These are phyloP conservation scores for Pangasius krempfi DNA, from an alignment of 2,797 vertebrate species.

Conservation along the genomic window DNA sequence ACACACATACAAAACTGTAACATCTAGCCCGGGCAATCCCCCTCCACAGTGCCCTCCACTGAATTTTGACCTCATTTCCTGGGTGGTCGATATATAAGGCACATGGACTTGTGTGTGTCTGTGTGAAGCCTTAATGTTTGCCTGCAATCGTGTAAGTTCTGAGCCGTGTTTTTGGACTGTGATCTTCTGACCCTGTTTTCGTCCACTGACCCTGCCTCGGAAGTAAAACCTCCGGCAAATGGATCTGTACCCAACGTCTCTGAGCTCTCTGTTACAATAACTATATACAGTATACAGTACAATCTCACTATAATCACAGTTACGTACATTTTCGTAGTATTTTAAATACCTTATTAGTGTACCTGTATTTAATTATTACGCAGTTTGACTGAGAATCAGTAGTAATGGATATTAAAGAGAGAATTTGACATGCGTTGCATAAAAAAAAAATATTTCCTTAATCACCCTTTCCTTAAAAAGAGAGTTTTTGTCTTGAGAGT, in stretches of 20 bases:
- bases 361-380: not conserved
- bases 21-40: no score
- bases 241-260: not conserved
- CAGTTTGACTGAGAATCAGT: not conserved
- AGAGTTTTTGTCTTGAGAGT: conserved; percentile 4
- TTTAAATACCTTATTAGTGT: not conserved
- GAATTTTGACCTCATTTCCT: not conserved
- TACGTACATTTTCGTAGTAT: not conserved
- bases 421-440: not conserved
- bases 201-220: not conserved
- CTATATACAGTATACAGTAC: not conserved
- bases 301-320: not conserved
- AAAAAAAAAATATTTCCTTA: not conserved
- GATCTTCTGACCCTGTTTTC: not conserved
- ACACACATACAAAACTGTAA: no score
- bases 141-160: not conserved
- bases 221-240: not conserved
- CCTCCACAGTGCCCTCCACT: no score
- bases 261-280: not conserved
- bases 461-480: not conserved
- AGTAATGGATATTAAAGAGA: not conserved
- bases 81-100: not conserved
- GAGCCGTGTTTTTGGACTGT: not conserved
- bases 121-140: not conserved
- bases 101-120: not conserved